Conservation (phyloP, 2,797 vertebrate genomes). For the Uromys caudimaculatus region DNA sequence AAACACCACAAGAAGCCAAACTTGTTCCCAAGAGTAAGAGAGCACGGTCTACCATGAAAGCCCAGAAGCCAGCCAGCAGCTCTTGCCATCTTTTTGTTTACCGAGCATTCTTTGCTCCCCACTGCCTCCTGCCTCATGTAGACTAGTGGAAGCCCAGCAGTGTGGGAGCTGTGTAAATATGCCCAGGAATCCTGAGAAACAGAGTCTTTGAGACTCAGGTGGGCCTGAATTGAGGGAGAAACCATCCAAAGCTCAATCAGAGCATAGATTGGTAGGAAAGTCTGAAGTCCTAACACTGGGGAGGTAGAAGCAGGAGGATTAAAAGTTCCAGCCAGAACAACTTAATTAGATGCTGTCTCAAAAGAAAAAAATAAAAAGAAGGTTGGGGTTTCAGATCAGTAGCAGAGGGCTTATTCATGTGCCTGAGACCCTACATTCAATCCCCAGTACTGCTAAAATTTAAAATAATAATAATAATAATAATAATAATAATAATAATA, state of each 20-base stretch:
- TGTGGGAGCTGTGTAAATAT: neutral
- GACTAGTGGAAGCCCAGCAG: neutral
- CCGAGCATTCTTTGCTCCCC: neutral
- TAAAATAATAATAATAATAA: neutral
- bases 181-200: neutral
- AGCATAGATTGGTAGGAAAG: neutral
- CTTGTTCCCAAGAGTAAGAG: neutral
- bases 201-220: neutral
- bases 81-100: neutral
- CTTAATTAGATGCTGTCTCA: neutral
- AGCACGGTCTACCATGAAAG: fast-evolving
- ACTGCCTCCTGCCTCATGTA: too few species aligned
- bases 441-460: neutral
- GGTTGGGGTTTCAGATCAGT: neutral
- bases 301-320: neutral
- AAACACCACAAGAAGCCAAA: neutral
- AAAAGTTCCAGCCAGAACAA: neutral
- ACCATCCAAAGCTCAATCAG: neutral
- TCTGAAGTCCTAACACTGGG: neutral
- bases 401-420: neutral
- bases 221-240: neutral
- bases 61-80: neutral
- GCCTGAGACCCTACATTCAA: neutral
- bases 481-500: neutral
- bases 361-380: neutral